Conservation (phyloP, 2,113 vertebrate species). For the Sardina pilchardus region DNA sequence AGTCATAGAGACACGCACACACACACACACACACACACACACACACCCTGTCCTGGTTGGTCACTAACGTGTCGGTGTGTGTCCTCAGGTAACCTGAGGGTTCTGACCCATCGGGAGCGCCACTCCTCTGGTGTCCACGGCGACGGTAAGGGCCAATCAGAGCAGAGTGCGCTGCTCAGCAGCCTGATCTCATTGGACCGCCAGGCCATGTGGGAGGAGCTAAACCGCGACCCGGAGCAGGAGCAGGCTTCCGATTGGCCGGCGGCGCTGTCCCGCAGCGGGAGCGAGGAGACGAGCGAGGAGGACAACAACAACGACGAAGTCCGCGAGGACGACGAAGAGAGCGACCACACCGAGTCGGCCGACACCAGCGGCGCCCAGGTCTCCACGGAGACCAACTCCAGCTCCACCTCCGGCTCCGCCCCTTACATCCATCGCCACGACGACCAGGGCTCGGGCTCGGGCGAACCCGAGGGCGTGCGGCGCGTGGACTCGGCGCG, state of each 20-base stretch:
- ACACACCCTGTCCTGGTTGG: neutral
- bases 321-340: constrained; percentile 30
- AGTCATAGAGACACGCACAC: neutral
- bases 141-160: constrained; percentile 57
- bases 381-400: constrained; percentile 74
- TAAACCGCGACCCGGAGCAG: constrained; percentile 79
- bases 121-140: constrained; percentile 42
- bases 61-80: neutral
- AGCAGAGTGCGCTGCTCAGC: constrained; percentile 71
- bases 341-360: constrained; percentile 90
- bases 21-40: neutral
- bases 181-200: constrained; percentile 82
- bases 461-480: constrained; percentile 61
- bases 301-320: constrained; percentile 18
- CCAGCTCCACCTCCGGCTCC: constrained; percentile 81
- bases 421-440: constrained; percentile 68
- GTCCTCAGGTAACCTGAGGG: constrained; percentile 67
- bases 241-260: constrained; percentile 42
- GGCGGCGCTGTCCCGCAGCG: constrained; percentile 57
- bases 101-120: constrained; percentile 68
- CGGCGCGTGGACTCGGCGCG: constrained; percentile 81
- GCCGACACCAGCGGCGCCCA: constrained; percentile 83
- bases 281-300: constrained; percentile 65
- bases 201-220: constrained; percentile 87
- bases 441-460: constrained; percentile 44